phyloP scores from a whole-genome alignment of 2,797 vertebrate species.

The Cichlasoma orientale region DNA sequence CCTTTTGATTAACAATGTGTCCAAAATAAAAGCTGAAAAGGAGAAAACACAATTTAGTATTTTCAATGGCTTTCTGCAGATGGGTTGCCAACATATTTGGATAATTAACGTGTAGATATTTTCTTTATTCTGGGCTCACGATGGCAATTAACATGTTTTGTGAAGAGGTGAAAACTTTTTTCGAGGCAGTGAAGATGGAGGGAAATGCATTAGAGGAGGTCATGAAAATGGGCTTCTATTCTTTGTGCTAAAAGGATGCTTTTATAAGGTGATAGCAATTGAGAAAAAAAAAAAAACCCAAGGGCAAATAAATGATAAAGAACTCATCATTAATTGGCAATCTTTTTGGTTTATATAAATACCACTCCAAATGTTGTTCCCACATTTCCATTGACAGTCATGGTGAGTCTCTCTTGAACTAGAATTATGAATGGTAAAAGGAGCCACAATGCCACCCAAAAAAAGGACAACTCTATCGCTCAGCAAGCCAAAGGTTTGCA shows the following conservation, averaged over 20 bases:
- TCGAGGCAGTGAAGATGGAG: constrained; percentile 79
- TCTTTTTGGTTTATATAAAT: constrained; percentile 77
- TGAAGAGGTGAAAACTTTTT: constrained; percentile 86
- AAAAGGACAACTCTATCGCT: constrained; percentile 71
- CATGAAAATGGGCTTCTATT: constrained; percentile 82
- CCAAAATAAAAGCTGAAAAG: constrained; percentile 83
- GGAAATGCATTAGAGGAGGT: constrained; percentile 84
- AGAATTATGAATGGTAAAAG: constrained; percentile 68
- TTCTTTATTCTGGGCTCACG: constrained; percentile 80
- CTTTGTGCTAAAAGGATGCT: constrained; percentile 82
- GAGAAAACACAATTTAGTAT: constrained; percentile 82
- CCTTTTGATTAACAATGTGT: constrained; percentile 86
- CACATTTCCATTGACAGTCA: constrained; percentile 72
- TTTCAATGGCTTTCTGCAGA: constrained; percentile 85
- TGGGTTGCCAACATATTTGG: constrained; percentile 85
- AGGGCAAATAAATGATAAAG: constrained; percentile 83
- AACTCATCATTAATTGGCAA: constrained; percentile 83
- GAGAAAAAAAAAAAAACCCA: constrained; percentile 76
- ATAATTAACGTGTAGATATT: constrained; percentile 87
- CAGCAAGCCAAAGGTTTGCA: constrained; percentile 62
- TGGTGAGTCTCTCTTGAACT: constrained; percentile 77
- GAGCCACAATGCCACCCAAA: constrained; percentile 68
- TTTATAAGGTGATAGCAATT: constrained; percentile 84
- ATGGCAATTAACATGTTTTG: constrained; percentile 87
- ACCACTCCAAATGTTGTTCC: constrained; percentile 75